Evolutionary conservation across 2,797 vertebrate species (phyloP), one percentile per base, ranked within the genome.

Genomic region (Sebastes taczanowskii): DNA sequence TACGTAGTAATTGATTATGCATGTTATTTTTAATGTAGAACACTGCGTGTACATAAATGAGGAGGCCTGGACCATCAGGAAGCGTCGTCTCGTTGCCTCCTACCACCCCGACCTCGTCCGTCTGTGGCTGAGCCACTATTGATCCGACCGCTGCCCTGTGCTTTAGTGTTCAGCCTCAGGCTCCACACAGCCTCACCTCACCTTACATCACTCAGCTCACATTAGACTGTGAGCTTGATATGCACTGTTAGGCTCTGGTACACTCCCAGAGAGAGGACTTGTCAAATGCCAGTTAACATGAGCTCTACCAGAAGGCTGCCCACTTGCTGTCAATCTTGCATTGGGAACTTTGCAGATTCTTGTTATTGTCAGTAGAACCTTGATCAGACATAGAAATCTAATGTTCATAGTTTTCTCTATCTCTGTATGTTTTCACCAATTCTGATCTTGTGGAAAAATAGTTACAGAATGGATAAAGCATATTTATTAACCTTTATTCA

Each of bases 161-260:
- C 84, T 86, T 86, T 77, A 63, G 85, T 87, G 86, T 87, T 88
- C 80, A 85, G 90, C 86, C 91, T 84, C 77, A 7, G 91, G 91
- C 84, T 78, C 79, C 73, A 65, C 71, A n/a, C 78, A 60, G 78
- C 74, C 72, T 88, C 67, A 68, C 71, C 83, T 87, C 83, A 80
- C 79, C 77, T 88, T 80, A 74, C 78, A 85, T 88, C 81, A 72
- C 85, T 93, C 89, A 86, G 71, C 78, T 91, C 34, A 84, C 68
- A 89, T 91, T 92, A 91, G 81, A 85, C 69, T 83, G 71, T 52
- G 65, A 52, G 71, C 67, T 83, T 81, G 76, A 84, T 83, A 62
- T 80, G 52, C 59, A 32, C 82, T 72, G 74, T 77, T 85, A 49
- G 80, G 74, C 78, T 81, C 62, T 59, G 63, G 74, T 66, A 78